Base-by-base conservation (phyloP, 2,797 vertebrate species). In the Apogon talboti region DNA sequence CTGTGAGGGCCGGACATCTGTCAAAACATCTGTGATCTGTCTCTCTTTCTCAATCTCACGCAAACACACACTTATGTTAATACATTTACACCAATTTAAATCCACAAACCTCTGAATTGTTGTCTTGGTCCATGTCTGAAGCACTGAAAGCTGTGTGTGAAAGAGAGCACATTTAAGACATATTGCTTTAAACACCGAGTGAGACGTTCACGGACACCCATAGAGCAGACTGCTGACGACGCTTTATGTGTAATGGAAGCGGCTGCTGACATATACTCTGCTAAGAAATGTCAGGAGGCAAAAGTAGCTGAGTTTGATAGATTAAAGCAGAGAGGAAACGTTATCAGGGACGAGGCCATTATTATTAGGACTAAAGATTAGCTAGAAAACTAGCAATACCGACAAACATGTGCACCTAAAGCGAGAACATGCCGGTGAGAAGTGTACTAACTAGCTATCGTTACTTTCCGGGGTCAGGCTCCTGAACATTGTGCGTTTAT, bases 111-210 rank as follows among this genome's bases (percentile, higher is more conserved):
- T 94, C 93, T 2, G 90, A 89, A 49, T 88, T 93, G 85, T 88
- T 92, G 78, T 86, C 91, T 69, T 89, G 91, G 62, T 95, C 93
- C 94, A 94, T 95, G 78, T 43, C 64, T 55, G 66, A 70, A 82
- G 21, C 68, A 60, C 66, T 70, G 41, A 63, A 15, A 79, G 63
- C 79, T 81, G 80, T 11, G 58, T 51, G 43, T 14, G 62, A 81
- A 15, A 82, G 28, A 76, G 6, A 47, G 16, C n/a, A 81, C 11
- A 58, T 38, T 11, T 28, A 64, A 60, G 21, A 62, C 13, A 59
- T 24, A 35, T 1, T 3, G 30, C 30, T 54, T 48, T 21, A 9
- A 30, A 30, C 42, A n/a, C 14, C 0, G 49, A 1, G 41, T 76
- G 80, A 82, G 28, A 35, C 72, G 72, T 76, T 81, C 71, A 79